Conservation (phyloP, 2,113 vertebrate species). For the Sarotherodon lohbergeri region DNA sequence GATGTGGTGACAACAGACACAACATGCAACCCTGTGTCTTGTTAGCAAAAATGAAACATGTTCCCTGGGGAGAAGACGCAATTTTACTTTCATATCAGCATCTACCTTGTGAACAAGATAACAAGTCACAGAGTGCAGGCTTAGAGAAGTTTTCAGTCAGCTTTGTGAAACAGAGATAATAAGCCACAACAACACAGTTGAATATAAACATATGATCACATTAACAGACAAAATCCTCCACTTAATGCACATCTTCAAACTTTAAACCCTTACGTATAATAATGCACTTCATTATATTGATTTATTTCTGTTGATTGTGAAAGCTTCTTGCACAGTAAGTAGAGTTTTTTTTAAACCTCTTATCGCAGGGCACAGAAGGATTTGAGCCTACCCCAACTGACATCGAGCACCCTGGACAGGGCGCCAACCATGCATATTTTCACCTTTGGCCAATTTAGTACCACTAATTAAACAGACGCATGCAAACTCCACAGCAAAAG, state of each 20-base stretch:
- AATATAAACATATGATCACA: background rate
- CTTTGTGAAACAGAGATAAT: background rate
- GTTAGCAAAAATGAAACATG: slow-evolving; percentile 23
- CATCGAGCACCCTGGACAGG: background rate
- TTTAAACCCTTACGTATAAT: accelerated
- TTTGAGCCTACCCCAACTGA: background rate
- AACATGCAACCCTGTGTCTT: background rate
- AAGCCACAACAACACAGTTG: background rate
- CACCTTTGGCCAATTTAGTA: background rate
- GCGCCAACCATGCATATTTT: background rate
- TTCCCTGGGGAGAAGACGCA: background rate
- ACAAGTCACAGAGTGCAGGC: background rate
- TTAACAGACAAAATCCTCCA: background rate
- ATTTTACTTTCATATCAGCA: background rate
- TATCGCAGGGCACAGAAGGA: accelerated
- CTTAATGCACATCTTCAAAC: background rate
- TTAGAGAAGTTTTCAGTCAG: background rate
- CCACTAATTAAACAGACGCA: background rate
- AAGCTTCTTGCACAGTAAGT: background rate
- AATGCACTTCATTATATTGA: accelerated
- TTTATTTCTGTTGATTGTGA: background rate
- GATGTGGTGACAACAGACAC: slow-evolving; percentile 7
- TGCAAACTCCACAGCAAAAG: background rate
- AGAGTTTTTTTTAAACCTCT: background rate
- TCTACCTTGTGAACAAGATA: background rate